Conservation (phyloP, 2,113 vertebrate genomes). For the Myiopsitta monachus region DNA sequence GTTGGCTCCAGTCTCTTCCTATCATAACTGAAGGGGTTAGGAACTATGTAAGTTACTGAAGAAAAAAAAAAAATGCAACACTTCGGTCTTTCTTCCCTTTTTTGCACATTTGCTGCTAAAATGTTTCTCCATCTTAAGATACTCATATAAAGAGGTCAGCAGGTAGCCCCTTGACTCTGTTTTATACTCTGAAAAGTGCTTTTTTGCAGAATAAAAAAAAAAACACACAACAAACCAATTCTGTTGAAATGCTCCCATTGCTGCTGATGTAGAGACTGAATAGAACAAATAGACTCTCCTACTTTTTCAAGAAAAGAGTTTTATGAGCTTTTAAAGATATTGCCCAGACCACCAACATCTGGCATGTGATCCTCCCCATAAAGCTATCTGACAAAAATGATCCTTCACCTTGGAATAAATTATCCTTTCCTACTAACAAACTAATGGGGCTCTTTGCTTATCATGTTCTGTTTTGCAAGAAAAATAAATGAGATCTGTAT, state of each 20-base stretch:
- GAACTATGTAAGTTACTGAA: background rate
- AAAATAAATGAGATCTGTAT: background rate
- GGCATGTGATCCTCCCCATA: background rate
- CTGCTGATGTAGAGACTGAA: background rate
- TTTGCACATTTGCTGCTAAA: background rate
- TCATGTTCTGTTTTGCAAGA: background rate
- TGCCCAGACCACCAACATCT: slow-evolving; percentile 33
- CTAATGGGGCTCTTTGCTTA: background rate
- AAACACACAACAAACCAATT: accelerated
- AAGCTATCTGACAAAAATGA: background rate
- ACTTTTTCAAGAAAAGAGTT: background rate
- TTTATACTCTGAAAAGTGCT: background rate
- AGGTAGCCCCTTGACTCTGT: background rate
- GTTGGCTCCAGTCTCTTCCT: background rate
- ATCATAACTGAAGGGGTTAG: background rate
- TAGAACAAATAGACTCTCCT: background rate
- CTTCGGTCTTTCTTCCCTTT: background rate
- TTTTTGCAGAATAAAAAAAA: background rate
- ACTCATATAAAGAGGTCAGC: background rate
- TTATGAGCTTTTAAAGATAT: slow-evolving; percentile 10
- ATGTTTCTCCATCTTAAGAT: background rate
- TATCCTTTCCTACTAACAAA: background rate
- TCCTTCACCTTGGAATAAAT: background rate
- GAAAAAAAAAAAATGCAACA: background rate
- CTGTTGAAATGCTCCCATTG: background rate